Evolutionary conservation across 2,888 invertebrate species (phyloP).

Genomic region (Cecidostiba fungosa): DNA sequence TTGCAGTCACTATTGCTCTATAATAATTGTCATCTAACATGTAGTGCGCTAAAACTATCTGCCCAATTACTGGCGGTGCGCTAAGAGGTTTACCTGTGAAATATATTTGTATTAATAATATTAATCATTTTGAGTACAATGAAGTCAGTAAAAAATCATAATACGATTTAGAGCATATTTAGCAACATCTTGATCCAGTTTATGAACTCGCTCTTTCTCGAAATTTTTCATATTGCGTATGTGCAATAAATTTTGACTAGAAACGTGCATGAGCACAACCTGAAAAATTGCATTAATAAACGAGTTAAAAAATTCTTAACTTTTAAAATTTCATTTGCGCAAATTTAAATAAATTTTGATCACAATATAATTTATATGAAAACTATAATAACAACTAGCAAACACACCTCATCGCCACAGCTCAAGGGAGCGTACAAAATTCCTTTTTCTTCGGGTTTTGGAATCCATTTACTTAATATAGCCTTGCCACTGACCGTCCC

Average conservation of each 20-base stretch:
- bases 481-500: conserved; percentile 49
- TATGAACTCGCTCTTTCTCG: conserved; percentile 68
- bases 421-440: conserved; percentile 67
- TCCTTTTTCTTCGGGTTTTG: conserved; percentile 69
- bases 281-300: conserved; percentile 61
- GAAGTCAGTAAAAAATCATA: not conserved
- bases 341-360: conserved; percentile 33
- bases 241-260: conserved; percentile 68
- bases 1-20: conserved; percentile 73
- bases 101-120: not conserved
- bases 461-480: conserved; percentile 69
- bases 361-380: not conserved
- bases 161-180: conserved; percentile 71
- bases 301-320: no score
- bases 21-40: conserved; percentile 74
- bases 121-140: not conserved
- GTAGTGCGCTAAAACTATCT: conserved; percentile 74
- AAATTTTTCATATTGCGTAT: conserved; percentile 68
- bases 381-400: conserved; percentile 14
- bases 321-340: no score
- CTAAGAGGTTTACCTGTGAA: conserved; percentile 68
- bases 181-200: conserved; percentile 71
- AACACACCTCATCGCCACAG: conserved; percentile 69
- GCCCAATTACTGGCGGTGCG: conserved; percentile 69
- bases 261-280: conserved; percentile 70